Percentiles rank a stretch among this genome's conserved stretches.
phyloP scores from a whole-genome alignment of 2,888 invertebrate species.

The Nycteola revayana region DNA sequence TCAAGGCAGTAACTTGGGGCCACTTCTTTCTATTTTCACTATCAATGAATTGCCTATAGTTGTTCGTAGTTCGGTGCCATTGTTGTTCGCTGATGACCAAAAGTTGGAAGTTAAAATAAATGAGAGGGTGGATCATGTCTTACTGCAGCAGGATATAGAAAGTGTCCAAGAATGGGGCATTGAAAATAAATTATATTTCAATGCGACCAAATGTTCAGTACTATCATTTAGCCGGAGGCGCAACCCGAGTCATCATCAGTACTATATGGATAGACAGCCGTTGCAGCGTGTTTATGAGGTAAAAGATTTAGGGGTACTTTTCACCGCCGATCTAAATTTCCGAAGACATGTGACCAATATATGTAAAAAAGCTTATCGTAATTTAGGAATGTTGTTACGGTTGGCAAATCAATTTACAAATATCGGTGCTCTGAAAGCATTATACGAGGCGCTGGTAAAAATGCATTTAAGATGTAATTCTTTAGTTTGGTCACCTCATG shows the following conservation, averaged over 20 bases:
- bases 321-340: neutral
- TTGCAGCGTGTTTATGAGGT: neutral
- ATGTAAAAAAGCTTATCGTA: neutral
- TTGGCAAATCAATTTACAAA: neutral
- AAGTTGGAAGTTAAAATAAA: neutral
- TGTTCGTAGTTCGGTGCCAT: neutral
- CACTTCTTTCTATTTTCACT: constrained; percentile 2
- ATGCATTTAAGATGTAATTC: neutral
- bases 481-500: neutral
- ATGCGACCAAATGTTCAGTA: constrained; percentile 2
- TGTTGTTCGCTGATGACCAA: constrained; percentile 9
- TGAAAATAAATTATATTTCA: neutral
- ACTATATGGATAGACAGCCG: neutral
- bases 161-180: neutral
- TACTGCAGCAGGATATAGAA: neutral
- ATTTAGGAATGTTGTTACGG: neutral
- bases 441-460: neutral
- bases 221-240: neutral
- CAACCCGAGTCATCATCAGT: neutral
- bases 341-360: neutral
- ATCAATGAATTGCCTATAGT: constrained; percentile 3
- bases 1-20: constrained; percentile 4
- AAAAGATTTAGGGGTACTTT: neutral
- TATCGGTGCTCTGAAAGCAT: neutral
- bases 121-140: neutral